phyloP scores from a whole-genome alignment of 2,888 invertebrate species.

The Colostygia pectinataria region DNA sequence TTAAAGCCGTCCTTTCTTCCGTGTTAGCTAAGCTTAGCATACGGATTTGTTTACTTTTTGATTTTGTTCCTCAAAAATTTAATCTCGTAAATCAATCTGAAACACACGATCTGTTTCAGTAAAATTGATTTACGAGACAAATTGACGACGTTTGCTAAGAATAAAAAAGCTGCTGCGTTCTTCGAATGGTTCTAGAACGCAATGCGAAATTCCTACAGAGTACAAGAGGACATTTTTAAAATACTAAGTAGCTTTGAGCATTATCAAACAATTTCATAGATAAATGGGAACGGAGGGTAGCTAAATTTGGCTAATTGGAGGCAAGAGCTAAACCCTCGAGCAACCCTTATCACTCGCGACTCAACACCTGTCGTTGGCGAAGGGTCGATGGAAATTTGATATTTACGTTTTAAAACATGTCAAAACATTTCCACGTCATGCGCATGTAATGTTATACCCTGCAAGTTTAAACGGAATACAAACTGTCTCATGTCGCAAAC shows the following conservation, averaged over 20 bases:
- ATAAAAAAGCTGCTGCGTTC: too few relatives aligned
- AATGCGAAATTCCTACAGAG: too few relatives aligned
- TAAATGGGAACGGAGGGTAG: constrained; percentile 31
- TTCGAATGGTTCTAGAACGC: too few relatives aligned
- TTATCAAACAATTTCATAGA: constrained; percentile 27
- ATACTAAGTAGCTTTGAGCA: too few relatives aligned
- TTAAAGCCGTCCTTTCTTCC: constrained; percentile 25
- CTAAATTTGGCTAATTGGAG: constrained; percentile 49
- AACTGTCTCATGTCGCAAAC: constrained; percentile 14
- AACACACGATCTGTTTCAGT: too few relatives aligned
- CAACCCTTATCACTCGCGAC: constrained; percentile 57
- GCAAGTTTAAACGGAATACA: constrained; percentile 22
- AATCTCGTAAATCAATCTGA: too few relatives aligned
- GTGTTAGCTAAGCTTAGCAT: constrained; percentile 17
- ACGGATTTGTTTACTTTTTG: constrained; percentile 6
- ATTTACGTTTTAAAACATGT: constrained; percentile 50
- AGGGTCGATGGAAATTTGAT: constrained; percentile 45
- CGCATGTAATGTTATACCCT: constrained; percentile 15
- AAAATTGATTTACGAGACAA: too few relatives aligned
- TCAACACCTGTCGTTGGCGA: constrained; percentile 55
- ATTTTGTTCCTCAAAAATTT: background rate
- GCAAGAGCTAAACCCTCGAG: constrained; percentile 40
- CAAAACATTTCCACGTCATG: constrained; percentile 52
- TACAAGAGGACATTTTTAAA: too few relatives aligned
- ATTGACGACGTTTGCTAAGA: too few relatives aligned